Evolutionary conservation across 2,888 invertebrate species (phyloP).

Genomic region (Lydus trimaculatus): DNA sequence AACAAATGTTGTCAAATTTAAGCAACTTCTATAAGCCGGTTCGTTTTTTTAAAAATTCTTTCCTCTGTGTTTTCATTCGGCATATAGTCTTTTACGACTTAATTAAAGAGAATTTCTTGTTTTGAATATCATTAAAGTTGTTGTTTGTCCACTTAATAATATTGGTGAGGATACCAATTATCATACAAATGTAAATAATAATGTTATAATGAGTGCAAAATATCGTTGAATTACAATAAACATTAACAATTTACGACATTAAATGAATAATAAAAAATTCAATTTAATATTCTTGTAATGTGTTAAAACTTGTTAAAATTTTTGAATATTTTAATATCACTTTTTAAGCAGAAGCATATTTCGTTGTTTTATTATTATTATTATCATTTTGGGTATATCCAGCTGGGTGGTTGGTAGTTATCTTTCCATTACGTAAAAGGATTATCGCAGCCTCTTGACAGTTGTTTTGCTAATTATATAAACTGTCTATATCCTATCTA

Average conservation of each 20-base stretch:
- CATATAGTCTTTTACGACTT: slow-evolving; percentile 39
- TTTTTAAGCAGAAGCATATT: not conserved
- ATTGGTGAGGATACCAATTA: slow-evolving; percentile 41
- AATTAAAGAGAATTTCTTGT: slow-evolving; percentile 46
- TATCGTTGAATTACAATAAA: slow-evolving; percentile 38
- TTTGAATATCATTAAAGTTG: slow-evolving; percentile 36
- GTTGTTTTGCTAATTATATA: not conserved
- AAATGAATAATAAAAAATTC: slow-evolving; percentile 37
- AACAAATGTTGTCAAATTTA: not conserved
- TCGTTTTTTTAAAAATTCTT: not conserved
- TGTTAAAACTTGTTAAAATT: slow-evolving; percentile 17
- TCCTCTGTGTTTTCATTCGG: not conserved
- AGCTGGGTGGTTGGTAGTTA: too few relatives aligned
- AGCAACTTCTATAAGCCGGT: not conserved
- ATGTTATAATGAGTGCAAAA: slow-evolving; percentile 45
- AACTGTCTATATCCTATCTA: not conserved
- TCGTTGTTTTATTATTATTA: not conserved
- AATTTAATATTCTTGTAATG: slow-evolving; percentile 38
- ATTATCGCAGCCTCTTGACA: not conserved
- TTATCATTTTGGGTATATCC: too few relatives aligned
- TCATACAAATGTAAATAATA: slow-evolving; percentile 50
- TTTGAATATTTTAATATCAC: slow-evolving; percentile 15
- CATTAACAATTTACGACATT: slow-evolving; percentile 39
- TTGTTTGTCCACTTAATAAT: slow-evolving; percentile 46
- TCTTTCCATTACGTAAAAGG: not conserved